Evolutionary conservation across 2,113 vertebrate genomes (phyloP).

Genomic region (Xenopus laevis): DNA sequence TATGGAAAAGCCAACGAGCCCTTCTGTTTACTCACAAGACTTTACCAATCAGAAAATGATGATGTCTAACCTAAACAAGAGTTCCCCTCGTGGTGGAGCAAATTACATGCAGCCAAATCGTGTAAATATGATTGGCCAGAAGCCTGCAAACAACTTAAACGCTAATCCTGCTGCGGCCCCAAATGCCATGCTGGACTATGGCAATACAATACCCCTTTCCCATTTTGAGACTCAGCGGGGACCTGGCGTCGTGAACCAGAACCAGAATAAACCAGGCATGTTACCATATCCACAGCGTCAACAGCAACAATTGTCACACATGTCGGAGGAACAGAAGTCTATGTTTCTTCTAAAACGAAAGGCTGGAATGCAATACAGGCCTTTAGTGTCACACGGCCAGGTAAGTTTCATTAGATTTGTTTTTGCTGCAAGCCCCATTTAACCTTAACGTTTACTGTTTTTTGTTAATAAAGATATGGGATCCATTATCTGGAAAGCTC

Average conservation of each 20-base stretch:
- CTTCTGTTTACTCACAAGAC: slow-evolving; percentile 82
- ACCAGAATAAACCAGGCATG: slow-evolving; percentile 74
- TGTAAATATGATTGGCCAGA: slow-evolving; percentile 75
- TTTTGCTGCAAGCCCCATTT: no score
- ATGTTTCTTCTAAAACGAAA: slow-evolving; percentile 79
- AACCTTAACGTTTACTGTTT: no score
- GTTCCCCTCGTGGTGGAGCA: slow-evolving; percentile 76
- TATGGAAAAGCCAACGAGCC: slow-evolving; percentile 85
- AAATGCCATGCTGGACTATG: slow-evolving; percentile 76
- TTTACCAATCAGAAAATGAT: slow-evolving; percentile 81
- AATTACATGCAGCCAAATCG: slow-evolving; percentile 70
- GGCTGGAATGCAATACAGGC: slow-evolving; percentile 71
- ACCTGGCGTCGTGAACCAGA: slow-evolving; percentile 61
- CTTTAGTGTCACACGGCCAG: slow-evolving; percentile 76
- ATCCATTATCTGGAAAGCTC: no score
- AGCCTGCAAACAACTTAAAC: slow-evolving; percentile 64
- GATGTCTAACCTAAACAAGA: slow-evolving; percentile 76
- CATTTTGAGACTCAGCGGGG: slow-evolving; percentile 84
- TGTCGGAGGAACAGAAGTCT: slow-evolving; percentile 62
- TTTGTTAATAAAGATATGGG: no score
- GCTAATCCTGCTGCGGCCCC: slow-evolving; percentile 67
- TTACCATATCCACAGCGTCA: slow-evolving; percentile 73
- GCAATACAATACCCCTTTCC: slow-evolving; percentile 90
- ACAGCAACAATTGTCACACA: slow-evolving; percentile 60
- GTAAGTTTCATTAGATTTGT: slow-evolving; percentile 54